These are phyloP conservation scores for Cantharis lateralis DNA, from an alignment of 2,888 invertebrate species.

Conservation along the genomic window DNA sequence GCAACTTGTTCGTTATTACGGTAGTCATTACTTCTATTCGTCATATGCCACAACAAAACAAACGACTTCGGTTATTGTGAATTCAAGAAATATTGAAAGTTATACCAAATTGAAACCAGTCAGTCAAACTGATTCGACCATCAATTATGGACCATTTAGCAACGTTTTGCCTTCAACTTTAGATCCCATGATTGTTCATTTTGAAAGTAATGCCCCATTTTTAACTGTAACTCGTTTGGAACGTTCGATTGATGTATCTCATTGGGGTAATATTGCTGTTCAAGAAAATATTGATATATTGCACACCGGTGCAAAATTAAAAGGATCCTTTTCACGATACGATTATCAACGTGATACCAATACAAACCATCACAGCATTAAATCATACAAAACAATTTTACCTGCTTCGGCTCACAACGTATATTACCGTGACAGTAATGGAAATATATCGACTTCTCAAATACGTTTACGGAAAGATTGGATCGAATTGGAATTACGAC, in stretches of 20 bases:
- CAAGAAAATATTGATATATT: slow-evolving; percentile 92
- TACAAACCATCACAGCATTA: slow-evolving; percentile 86
- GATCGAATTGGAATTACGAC: slow-evolving; percentile 93
- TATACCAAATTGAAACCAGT: slow-evolving; percentile 84
- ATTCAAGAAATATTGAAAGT: slow-evolving; percentile 79
- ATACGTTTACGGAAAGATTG: slow-evolving; percentile 87
- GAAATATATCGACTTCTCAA: slow-evolving; percentile 97
- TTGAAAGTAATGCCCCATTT: slow-evolving; percentile 96
- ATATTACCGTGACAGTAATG: slow-evolving; percentile 98
- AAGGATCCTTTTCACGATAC: slow-evolving; percentile 95
- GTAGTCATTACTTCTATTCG: slow-evolving; percentile 81
- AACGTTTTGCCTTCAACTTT: slow-evolving; percentile 65
- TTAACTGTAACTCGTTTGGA: slow-evolving; percentile 88
- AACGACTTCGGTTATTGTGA: slow-evolving; percentile 77
- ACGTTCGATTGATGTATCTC: slow-evolving; percentile 92
- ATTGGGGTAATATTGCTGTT: slow-evolving; percentile 98
- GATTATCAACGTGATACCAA: slow-evolving; percentile 95
- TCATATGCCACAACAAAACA: slow-evolving; percentile 83
- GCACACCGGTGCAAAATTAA: slow-evolving; percentile 91
- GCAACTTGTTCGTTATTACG: slow-evolving; percentile 87
- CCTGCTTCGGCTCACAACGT: slow-evolving; percentile 92
- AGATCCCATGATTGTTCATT: slow-evolving; percentile 80
- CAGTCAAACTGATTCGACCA: slow-evolving; percentile 75
- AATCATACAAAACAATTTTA: slow-evolving; percentile 84
- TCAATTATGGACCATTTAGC: slow-evolving; percentile 88